Percentiles rank a stretch among this genome's conserved stretches.
phyloP scores from a whole-genome alignment of 2,797 vertebrate genomes.

The Lepilemur ruficaudatus region DNA sequence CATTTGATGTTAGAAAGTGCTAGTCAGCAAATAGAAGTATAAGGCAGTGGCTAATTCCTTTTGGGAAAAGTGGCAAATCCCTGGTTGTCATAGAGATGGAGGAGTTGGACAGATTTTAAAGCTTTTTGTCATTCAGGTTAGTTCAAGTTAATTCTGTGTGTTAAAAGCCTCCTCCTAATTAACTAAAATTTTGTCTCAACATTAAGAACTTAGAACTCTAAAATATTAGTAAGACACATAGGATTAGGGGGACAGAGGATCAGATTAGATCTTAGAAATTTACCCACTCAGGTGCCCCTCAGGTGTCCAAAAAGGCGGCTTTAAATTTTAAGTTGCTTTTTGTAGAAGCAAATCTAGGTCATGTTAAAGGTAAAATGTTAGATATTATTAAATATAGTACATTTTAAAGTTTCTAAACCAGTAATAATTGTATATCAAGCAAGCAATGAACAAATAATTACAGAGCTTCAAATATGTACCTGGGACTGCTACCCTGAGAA shows the following conservation, averaged over 20 bases:
- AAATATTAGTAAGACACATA: background rate
- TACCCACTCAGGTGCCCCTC: background rate
- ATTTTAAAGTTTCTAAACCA: background rate
- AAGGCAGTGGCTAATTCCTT: background rate
- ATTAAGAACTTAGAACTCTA: background rate
- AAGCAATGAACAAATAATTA: background rate
- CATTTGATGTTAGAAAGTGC: background rate
- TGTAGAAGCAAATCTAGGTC: background rate
- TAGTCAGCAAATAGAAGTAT: background rate
- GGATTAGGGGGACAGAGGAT: background rate
- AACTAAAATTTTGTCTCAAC: constrained; percentile 9
- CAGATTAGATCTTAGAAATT: background rate
- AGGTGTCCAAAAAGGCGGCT: background rate
- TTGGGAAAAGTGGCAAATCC: background rate
- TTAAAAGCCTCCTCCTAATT: background rate
- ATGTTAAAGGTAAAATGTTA: background rate
- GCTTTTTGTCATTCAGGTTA: background rate
- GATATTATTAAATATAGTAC: background rate
- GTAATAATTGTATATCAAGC: background rate
- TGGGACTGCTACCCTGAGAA: background rate
- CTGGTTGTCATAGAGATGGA: background rate
- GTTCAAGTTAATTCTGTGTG: background rate
- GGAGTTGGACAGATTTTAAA: background rate
- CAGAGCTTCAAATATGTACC: background rate
- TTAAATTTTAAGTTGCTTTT: constrained; percentile 1